phyloP scores from a whole-genome alignment of 2,888 invertebrate species.

The Ormyrus nitidulus region DNA sequence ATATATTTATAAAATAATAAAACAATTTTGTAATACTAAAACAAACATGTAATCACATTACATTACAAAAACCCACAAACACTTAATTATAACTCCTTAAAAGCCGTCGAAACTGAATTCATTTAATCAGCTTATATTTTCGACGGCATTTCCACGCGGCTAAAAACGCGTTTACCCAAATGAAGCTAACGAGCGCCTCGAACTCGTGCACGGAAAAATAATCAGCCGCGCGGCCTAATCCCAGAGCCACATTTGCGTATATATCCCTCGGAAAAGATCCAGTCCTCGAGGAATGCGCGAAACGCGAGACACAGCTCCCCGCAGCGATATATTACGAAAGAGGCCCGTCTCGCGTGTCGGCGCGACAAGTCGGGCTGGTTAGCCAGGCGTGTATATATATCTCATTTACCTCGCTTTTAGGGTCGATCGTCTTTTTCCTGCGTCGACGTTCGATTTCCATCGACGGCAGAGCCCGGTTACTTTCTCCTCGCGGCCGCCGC shows the following conservation, averaged over 20 bases:
- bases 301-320: constrained; percentile 55
- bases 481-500: constrained; percentile 23
- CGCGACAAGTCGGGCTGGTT: constrained; percentile 5
- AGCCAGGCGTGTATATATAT: constrained; percentile 8
- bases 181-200: constrained; percentile 25
- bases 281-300: constrained; percentile 41
- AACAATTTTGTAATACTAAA: no score
- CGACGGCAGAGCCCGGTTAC: constrained; percentile 21
- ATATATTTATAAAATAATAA: no score
- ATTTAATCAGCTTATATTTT: no score
- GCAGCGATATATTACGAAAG: constrained; percentile 49
- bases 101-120: no score
- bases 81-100: no score
- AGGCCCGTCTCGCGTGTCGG: neutral
- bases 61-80: no score
- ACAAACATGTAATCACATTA: no score
- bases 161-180: constrained; percentile 18
- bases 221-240: neutral
- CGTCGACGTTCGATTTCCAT: constrained; percentile 22
- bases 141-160: neutral
- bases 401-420: constrained; percentile 29
- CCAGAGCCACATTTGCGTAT: neutral
- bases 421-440: constrained; percentile 16
- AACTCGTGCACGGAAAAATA: constrained; percentile 1
- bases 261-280: constrained; percentile 17